Base-by-base conservation (phyloP, 2,888 invertebrate genomes). In the Timema podura region DNA sequence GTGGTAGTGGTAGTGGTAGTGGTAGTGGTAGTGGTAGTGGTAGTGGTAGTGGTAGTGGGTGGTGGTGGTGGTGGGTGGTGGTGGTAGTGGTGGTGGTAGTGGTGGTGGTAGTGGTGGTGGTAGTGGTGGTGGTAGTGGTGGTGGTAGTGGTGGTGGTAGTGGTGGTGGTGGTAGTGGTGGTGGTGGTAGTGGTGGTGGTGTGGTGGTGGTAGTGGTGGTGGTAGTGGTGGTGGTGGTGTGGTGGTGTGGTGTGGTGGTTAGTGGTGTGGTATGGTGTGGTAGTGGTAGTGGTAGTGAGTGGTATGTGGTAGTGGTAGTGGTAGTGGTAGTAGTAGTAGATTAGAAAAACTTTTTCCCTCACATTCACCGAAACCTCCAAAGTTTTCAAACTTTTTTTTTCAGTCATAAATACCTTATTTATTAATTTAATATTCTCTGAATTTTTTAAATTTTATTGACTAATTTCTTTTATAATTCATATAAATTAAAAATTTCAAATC, bases 81-180 rank as follows among this genome's bases (percentile, higher is more conserved):
- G n/a, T n/a, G n/a, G n/a, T n/a, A 11, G 51, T 49, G 51, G 51
- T 49, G 11, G 51, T 49, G 11, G 51, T 49, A 49, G 51, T 49
- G 51, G 51, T 49, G 51, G 51, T 49, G 51, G 51, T 49, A 49
- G 51, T 49, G 11, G 51, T 49, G 51, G 51, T 49, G 51, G 51
- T 49, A 49, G 51, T 49, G 11, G 51, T 49, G 11, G 51, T 49
- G 51, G 51, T 49, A 11, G 51, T 49, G 51, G 51, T 49, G 11
- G 51, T 49, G 11, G 51, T 49, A 49, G 51, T 49, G 51, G 51
- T 49, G 51, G 51, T 49, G 11, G 51, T 49, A 49, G 51, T 49
- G 51, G 51, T 49, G 51, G 51, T 49, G 51, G 51, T 49, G 11
- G 51, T 49, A 49, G 51, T 49, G 51, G 51, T 49, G 51, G 51